Evolutionary conservation across 2,113 vertebrate species (phyloP).

Genomic region (Accipiter virgatus): DNA sequence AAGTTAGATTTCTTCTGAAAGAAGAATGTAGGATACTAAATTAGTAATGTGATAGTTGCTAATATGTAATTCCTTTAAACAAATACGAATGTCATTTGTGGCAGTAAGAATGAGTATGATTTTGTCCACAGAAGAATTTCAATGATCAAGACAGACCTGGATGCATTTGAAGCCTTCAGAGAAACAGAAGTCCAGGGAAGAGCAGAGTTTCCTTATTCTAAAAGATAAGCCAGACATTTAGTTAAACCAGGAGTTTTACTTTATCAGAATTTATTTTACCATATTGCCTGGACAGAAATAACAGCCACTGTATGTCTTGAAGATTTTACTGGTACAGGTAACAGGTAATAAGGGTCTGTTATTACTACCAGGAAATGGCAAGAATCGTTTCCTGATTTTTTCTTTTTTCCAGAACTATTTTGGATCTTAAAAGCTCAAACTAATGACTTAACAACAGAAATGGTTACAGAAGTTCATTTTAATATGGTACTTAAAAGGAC

Average conservation of each 20-base stretch:
- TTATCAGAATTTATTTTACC: not conserved
- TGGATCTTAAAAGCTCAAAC: not conserved
- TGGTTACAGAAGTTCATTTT: not conserved
- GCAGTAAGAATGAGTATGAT: not conserved
- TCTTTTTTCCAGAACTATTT: not conserved
- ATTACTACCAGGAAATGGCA: not conserved
- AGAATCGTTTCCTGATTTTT: not conserved
- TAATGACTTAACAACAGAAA: not conserved
- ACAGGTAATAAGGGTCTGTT: not conserved
- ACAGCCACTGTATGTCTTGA: not conserved
- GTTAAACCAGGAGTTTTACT: not conserved
- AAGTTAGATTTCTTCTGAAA: not conserved
- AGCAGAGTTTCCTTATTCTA: not conserved
- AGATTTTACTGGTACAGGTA: not conserved
- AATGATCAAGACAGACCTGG: not conserved
- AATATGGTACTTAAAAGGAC: not conserved
- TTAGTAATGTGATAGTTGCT: not conserved
- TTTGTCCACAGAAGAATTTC: not conserved
- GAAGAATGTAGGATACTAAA: not conserved
- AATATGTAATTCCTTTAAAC: not conserved
- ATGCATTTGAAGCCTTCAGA: not conserved
- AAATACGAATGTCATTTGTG: not conserved
- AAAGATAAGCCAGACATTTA: not conserved
- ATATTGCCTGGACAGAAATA: not conserved
- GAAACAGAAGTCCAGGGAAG: not conserved